These are phyloP conservation scores for Andrena minutula DNA, from an alignment of 2,888 invertebrate genomes.

Conservation along the genomic window DNA sequence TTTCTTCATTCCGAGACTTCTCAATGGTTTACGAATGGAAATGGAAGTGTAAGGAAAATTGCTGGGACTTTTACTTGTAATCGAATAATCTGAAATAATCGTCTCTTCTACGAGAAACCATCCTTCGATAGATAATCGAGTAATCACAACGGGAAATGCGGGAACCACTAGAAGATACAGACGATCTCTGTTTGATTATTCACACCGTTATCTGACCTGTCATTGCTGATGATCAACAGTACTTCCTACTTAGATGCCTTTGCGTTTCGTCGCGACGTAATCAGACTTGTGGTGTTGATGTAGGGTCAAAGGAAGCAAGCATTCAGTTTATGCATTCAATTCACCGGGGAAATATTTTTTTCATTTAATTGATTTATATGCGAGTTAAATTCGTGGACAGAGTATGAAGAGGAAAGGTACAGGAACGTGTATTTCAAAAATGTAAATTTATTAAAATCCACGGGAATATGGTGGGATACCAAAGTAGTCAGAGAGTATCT, in stretches of 20 bases:
- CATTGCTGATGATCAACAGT: conserved; percentile 28
- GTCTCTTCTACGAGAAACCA: neutral
- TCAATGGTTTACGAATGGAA: neutral
- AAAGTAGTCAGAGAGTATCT: neutral
- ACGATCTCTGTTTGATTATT: conserved; percentile 24
- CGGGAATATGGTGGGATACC: neutral
- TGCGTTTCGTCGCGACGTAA: conserved; percentile 2
- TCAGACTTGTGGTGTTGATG: neutral
- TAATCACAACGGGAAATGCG: neutral
- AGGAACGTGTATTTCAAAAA: no score
- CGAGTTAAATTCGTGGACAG: neutral
- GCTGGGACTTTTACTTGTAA: no score
- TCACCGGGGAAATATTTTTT: neutral
- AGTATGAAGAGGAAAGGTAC: neutral
- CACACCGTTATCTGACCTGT: conserved; percentile 22
- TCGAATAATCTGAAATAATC: no score
- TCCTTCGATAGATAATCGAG: neutral
- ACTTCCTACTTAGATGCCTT: conserved; percentile 5
- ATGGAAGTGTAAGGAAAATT: no score
- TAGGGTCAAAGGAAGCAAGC: conserved; percentile 11
- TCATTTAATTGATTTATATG: neutral
- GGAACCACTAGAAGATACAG: conserved; percentile 3
- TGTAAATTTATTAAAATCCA: no score
- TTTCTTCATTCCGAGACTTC: neutral
- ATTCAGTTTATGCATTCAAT: neutral